Conservation (phyloP, 2,888 invertebrate species). For the Chymomyza fuscimana region DNA sequence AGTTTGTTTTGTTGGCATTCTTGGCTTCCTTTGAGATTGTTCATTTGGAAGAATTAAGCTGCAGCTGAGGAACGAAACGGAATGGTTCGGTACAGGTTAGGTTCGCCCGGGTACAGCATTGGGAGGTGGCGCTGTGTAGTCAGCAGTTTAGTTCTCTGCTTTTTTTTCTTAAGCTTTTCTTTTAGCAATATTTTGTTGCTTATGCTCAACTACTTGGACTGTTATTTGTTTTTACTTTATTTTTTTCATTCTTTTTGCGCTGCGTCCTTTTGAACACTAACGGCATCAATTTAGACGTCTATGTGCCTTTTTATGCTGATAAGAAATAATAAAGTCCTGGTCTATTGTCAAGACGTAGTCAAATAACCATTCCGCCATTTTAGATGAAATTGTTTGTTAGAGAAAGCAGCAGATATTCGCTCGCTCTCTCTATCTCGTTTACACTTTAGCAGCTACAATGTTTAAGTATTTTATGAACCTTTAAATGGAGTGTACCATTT, state of each 20-base stretch:
- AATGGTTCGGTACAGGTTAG: conserved; percentile 17
- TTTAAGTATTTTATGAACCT: neutral
- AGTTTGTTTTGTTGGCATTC: conserved; percentile 6
- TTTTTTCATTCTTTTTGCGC: conserved; percentile 26
- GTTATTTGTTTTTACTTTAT: neutral
- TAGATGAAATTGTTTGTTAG: neutral
- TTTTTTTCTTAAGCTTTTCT: conserved; percentile 6
- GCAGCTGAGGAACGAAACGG: conserved; percentile 23
- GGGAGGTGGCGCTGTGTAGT: neutral
- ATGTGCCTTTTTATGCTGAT: conserved; percentile 49
- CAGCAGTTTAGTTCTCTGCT: neutral
- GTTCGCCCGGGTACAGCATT: conserved; percentile 16
- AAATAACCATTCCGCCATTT: neutral
- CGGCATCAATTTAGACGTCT: conserved; percentile 53
- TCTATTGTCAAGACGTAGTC: conserved; percentile 22
- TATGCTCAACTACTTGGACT: neutral
- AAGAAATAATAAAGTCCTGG: conserved; percentile 38
- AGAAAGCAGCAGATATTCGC: no score
- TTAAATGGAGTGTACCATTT: neutral
- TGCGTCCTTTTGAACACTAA: conserved; percentile 23
- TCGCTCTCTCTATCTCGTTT: neutral
- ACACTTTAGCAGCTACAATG: neutral
- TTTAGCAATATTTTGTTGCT: conserved; percentile 16
- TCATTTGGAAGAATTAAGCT: conserved; percentile 63
- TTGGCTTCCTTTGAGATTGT: conserved; percentile 37